Evolutionary conservation across 2,113 vertebrate genomes (phyloP).

Genomic region (Catharus minimus): DNA sequence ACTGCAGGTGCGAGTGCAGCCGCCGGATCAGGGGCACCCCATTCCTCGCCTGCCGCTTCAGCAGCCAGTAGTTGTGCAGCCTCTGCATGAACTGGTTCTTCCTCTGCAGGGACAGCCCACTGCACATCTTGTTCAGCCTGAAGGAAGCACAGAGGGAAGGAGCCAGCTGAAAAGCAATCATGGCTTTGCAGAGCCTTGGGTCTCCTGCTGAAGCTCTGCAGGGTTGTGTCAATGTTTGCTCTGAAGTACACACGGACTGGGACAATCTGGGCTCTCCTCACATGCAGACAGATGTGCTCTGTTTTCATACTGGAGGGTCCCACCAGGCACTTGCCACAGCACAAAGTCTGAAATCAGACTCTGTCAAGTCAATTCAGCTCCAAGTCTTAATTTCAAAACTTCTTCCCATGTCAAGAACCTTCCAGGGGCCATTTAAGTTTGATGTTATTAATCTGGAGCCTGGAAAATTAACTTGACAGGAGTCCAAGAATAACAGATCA

Average conservation of each 20-base stretch:
- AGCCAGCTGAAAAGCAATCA: not conserved
- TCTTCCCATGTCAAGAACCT: not conserved
- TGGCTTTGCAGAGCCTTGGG: not conserved
- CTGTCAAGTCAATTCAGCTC: not conserved
- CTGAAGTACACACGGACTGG: not conserved
- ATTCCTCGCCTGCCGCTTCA: constrained; percentile 94
- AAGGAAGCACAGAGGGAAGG: constrained; percentile 50
- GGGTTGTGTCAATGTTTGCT: not conserved
- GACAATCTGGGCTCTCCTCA: not conserved
- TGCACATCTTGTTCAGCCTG: constrained; percentile 95
- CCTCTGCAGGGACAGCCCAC: constrained; percentile 89
- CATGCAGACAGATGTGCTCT: fast-evolving
- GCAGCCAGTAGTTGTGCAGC: constrained; percentile 94
- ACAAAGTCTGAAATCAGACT: not conserved
- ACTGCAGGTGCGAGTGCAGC: constrained; percentile 87
- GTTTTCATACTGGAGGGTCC: not conserved
- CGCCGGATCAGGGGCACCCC: constrained; percentile 92
- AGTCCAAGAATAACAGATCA: not conserved
- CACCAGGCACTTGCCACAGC: not conserved
- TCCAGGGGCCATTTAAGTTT: not conserved
- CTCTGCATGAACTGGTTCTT: constrained; percentile 97
- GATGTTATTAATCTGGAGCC: not conserved
- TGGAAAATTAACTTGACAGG: not conserved
- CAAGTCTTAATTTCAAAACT: not conserved
- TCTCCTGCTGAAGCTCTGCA: not conserved